Evolutionary conservation across 2,888 invertebrate genomes (phyloP).

Genomic region (Mystacides longicornis): DNA sequence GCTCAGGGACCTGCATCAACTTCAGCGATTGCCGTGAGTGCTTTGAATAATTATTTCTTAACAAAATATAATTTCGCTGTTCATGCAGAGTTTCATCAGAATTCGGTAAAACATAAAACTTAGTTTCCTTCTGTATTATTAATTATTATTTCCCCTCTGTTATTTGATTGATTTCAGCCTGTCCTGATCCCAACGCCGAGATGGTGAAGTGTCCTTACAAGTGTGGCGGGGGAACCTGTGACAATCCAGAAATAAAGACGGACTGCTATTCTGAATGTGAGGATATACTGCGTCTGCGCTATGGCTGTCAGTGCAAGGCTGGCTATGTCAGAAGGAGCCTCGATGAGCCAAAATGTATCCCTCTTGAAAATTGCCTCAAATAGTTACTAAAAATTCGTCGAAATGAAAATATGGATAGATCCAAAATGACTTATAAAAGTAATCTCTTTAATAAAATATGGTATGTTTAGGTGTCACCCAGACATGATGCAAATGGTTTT

Average conservation of each 20-base stretch:
- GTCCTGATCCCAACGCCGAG: conserved; percentile 7
- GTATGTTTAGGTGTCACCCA: too few relatives aligned
- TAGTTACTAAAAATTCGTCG: background rate
- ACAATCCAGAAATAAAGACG: background rate
- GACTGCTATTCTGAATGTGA: background rate
- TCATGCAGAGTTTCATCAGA: too few relatives aligned
- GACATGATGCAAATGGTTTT: too few relatives aligned
- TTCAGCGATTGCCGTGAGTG: background rate
- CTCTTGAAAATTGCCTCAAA: background rate
- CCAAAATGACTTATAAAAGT: too few relatives aligned
- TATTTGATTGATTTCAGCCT: too few relatives aligned
- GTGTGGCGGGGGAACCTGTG: conserved; percentile 6
- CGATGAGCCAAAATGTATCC: background rate
- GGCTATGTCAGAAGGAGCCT: conserved; percentile 4
- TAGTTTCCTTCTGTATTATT: too few relatives aligned
- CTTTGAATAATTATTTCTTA: too few relatives aligned
- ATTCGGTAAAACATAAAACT: too few relatives aligned
- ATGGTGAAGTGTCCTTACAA: conserved; percentile 1
- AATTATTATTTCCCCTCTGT: too few relatives aligned
- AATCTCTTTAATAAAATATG: too few relatives aligned
- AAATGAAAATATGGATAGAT: too few relatives aligned
- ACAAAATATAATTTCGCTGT: too few relatives aligned
- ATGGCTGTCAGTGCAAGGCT: conserved; percentile 7
- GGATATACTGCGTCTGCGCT: background rate
- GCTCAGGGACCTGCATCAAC: background rate